Base-by-base conservation (phyloP, 2,888 invertebrate genomes). In the Gymnocheta viridis region DNA sequence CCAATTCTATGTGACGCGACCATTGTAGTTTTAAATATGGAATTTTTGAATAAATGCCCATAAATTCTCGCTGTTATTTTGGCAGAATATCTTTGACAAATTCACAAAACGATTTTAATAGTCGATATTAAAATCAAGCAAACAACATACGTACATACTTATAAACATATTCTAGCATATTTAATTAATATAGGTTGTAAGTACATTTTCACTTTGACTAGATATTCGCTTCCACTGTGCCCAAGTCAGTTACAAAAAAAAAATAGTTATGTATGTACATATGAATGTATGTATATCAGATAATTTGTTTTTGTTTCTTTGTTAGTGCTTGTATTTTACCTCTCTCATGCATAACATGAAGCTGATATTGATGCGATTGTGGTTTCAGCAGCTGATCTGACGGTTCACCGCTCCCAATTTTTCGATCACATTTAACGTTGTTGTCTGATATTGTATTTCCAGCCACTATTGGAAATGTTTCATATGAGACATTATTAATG, bases 261-360 rank as follows among this genome's bases (percentile, higher is more conserved):
- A 47, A n/a, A 41, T 19, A 47, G n/a, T n/a, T n/a, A n/a, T n/a
- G n/a, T n/a, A n/a, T n/a, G n/a, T n/a, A n/a, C n/a, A n/a, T n/a
- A 58, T 19, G 67, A 54, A 73, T 19, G 2, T 19, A n/a, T 19
- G 19, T 32, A 44, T 24, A 27, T 7, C 41, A 67, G 27, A 58
- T 24, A 22, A 47, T n/a, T 44, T 7, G 27, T 47, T 49, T 51
- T 47, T 35, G 54, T 73, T 44, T 62, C 10, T 24, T 35, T 19
- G 24, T 44, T 0, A 35, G 4, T 10, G 19, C 54, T 22, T 54
- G 54, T 7, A n/a, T 56, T 82, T 79, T 85, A 83, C 82, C 76
- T 85, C 72, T 78, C 76, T 72, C 72, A 60, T 70, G 47, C 64
- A 54, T 77, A 49, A 80, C 79, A 54, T 32, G 54, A 14, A 29